Evolutionary conservation across 2,888 invertebrate species (phyloP).

Genomic region (Eupithecia pulchellata): DNA sequence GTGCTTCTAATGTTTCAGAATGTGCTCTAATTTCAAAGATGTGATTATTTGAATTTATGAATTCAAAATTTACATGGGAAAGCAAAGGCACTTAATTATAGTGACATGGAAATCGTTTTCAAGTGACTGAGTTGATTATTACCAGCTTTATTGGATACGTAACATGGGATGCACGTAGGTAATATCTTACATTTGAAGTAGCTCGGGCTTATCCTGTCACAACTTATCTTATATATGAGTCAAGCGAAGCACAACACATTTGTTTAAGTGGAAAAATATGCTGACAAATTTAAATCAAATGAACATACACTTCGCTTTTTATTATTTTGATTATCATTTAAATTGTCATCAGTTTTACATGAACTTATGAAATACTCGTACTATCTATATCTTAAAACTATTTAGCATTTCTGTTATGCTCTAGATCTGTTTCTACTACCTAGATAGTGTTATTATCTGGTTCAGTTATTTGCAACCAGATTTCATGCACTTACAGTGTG

Average conservation of each 20-base stretch:
- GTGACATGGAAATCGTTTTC: constrained; percentile 13
- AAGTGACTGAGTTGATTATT: constrained; percentile 17
- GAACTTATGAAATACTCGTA: background rate
- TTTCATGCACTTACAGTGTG: constrained; percentile 28
- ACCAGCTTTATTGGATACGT: constrained; percentile 13
- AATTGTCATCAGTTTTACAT: background rate
- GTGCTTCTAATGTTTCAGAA: constrained; percentile 45
- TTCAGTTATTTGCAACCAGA: constrained; percentile 24
- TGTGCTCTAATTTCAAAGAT: constrained; percentile 43
- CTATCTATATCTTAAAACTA: background rate
- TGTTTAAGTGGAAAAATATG: background rate
- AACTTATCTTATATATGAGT: background rate
- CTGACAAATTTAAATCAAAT: constrained; percentile 4
- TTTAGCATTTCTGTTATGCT: constrained; percentile 1
- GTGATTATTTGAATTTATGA: constrained; percentile 45
- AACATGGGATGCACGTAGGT: background rate
- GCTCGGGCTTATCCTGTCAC: background rate
- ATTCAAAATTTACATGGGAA: constrained; percentile 34
- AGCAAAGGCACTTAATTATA: constrained; percentile 14
- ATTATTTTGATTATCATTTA: constrained; percentile 2
- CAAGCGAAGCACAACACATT: background rate
- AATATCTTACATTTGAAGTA: background rate
- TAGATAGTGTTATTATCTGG: constrained; percentile 11
- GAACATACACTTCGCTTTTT: background rate
- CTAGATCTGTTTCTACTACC: constrained; percentile 12